Base-by-base conservation (phyloP, 2,113 vertebrate genomes). In the Syngnathus scovelli region DNA sequence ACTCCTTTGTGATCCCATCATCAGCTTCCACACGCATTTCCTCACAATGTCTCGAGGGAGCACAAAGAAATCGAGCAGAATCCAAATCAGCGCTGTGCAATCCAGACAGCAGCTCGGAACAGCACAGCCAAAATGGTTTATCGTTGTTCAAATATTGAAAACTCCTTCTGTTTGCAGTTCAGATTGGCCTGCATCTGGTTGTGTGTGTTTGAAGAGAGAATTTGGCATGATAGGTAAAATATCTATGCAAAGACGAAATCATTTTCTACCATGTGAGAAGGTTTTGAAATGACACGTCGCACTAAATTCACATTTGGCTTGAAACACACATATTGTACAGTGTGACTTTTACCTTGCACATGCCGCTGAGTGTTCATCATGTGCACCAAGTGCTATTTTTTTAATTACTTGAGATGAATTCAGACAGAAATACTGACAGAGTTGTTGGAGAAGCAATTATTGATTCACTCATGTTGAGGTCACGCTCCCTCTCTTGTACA, bases 241-340 rank as follows among this genome's bases (percentile, higher is more conserved):
- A 59, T 11, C 8, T 0, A 43, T 43, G 11, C 8, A 43, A 33
- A 33, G 3, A 33, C 2, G 11, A 48, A 16, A 15, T 13, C 15
- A 1, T 15, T 48, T 48, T 15, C 4, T 48, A 48, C 44, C 70
- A 61, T 68, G 39, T 62, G 27, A 46, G 70, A 78, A 71, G 80
- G 77, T 81, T 75, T 81, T 81, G 82, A 70, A 80, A 68, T n/a
- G 68, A 78, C 78, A 76, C 74, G 80, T 67, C 79, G 74, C 74
- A 83, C 68, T 77, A 70, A 59, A 59, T 58, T 78, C 56, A 63
- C 67, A 74, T 66, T 58, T 54, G 65, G 21, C 21, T 48, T 39
- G 66, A 64, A 52, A 72, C 39, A 64, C 64, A 68, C 67, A 39
- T 55, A 33, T 44, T 8, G 58, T 36, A 66, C 10, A 66, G 63